Percentiles rank a stretch among this genome's conserved stretches.
These are phyloP conservation scores for Acrocephalus kingi DNA, from an alignment of 2,113 vertebrate genomes.

Conservation along the genomic window DNA sequence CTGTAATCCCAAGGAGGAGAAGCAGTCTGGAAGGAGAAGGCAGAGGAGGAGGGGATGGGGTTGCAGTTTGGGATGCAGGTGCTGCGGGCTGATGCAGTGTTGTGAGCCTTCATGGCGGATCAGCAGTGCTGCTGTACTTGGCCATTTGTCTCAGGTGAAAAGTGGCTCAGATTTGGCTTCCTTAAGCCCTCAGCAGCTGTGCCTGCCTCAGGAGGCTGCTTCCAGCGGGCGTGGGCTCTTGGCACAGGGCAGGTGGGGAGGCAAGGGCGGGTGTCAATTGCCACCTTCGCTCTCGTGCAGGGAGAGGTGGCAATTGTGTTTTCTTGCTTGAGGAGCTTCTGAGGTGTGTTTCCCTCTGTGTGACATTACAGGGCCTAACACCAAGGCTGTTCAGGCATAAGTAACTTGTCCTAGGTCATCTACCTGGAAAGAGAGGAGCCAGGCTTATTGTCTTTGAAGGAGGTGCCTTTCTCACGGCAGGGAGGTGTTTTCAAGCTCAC, in stretches of 20 bases:
- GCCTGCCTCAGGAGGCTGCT: not conserved
- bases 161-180: not conserved
- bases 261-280: accelerated
- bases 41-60: not conserved
- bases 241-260: not conserved
- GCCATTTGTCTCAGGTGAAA: not conserved
- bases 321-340: not conserved
- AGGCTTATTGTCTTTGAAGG: slow-evolving; percentile 32
- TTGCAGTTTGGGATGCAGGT: accelerated
- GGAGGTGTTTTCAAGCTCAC: slow-evolving; percentile 16
- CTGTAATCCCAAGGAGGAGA: not conserved
- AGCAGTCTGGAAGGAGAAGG: not conserved
- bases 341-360: not conserved
- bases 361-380: not conserved
- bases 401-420: slow-evolving; percentile 35
- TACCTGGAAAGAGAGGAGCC: slow-evolving; percentile 52
- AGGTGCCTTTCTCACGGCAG: slow-evolving; percentile 43
- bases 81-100: not conserved
- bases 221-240: accelerated
- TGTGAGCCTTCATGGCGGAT: not conserved
- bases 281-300: accelerated
- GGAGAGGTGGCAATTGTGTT: accelerated
- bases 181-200: not conserved
- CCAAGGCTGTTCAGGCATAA: not conserved
- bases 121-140: not conserved